Evolutionary conservation across 2,113 vertebrate genomes (phyloP).

Genomic region (Daboia siamensis): DNA sequence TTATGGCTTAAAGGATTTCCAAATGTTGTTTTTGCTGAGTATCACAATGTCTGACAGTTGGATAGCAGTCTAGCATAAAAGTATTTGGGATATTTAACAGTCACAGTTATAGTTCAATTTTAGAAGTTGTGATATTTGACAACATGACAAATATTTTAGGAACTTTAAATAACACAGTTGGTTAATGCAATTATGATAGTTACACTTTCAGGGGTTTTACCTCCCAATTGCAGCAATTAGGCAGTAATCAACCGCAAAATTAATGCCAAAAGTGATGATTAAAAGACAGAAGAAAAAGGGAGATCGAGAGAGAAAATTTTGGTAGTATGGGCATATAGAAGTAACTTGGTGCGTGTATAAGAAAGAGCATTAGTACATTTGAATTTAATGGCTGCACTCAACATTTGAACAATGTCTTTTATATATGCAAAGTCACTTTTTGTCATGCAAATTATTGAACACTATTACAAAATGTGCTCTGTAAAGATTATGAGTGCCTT

Average conservation of each 20-base stretch:
- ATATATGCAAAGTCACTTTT: constrained; percentile 36
- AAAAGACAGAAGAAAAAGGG: neutral
- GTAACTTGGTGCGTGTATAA: neutral
- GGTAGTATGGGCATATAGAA: neutral
- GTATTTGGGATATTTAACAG: neutral
- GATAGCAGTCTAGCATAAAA: constrained; percentile 3
- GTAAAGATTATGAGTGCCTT: constrained; percentile 38
- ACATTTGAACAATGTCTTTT: constrained; percentile 34
- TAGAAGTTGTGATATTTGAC: neutral
- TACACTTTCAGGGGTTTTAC: constrained; percentile 11
- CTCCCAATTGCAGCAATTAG: constrained; percentile 22
- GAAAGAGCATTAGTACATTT: constrained; percentile 24
- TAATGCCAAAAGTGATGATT: neutral
- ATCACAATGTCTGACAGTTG: neutral
- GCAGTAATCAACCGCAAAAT: constrained; percentile 46
- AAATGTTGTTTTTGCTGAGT: neutral
- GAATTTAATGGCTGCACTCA: constrained; percentile 37
- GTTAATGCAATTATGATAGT: neutral
- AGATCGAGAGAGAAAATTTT: neutral
- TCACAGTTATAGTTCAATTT: neutral
- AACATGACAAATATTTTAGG: neutral
- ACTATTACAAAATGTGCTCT: constrained; percentile 54
- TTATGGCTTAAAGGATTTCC: neutral
- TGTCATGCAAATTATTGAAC: constrained; percentile 58
- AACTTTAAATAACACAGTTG: neutral